Evolutionary conservation across 1,140 invertebrate species (phyloP).

Genomic region (Tenebrio molitor): DNA sequence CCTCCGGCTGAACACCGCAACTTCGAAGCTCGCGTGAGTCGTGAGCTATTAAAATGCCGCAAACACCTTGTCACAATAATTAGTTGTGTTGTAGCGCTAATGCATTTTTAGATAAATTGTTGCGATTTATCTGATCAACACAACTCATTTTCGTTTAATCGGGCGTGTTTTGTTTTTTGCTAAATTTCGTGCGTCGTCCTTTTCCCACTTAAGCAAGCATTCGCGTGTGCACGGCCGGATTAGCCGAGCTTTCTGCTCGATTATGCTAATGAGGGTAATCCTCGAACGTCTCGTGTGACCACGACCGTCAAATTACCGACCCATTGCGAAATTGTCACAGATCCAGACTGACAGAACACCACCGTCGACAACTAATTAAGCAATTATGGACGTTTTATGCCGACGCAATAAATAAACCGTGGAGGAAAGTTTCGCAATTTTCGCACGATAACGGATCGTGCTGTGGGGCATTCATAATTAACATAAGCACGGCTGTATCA

Average conservation of each 20-base stretch:
- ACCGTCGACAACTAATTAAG: not conserved
- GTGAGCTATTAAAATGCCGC: conserved; percentile 49
- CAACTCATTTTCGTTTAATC: conserved; percentile 30
- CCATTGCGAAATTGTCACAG: not conserved
- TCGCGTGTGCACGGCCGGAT: conserved; percentile 15
- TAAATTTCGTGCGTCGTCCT: conserved; percentile 7
- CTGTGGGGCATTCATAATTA: no score
- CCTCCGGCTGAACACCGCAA: not conserved
- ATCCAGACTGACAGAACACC: no score
- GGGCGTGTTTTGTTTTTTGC: conserved; percentile 27
- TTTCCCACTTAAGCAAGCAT: conserved; percentile 17
- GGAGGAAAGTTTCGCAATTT: not conserved
- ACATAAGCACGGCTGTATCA: no score
- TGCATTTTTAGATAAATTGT: conserved; percentile 50
- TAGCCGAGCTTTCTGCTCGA: not conserved
- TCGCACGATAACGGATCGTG: conserved; percentile 10
- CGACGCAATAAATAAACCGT: conserved; percentile 14
- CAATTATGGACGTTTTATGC: not conserved
- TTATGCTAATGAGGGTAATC: no score
- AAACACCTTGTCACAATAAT: conserved; percentile 54
- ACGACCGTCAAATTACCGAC: conserved; percentile 2
- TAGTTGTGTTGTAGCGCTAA: conserved; percentile 53
- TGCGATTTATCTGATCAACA: conserved; percentile 44
- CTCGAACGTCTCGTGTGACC: not conserved
- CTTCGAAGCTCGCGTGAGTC: conserved; percentile 44